Conservation (phyloP, 2,797 vertebrate genomes). For the Sus cebifrons region DNA sequence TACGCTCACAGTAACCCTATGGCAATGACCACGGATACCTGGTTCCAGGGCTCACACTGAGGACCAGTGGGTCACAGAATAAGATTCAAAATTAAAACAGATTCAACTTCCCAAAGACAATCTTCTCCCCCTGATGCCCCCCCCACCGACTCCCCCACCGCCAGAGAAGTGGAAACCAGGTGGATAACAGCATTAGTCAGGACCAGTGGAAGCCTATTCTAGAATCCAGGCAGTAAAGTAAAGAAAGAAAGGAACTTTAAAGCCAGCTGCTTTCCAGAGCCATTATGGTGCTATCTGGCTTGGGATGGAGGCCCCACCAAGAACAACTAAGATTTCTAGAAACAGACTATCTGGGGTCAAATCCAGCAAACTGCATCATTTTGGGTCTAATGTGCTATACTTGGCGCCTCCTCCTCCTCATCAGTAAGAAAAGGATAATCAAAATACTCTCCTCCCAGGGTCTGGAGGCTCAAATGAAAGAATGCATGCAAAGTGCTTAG, state of each 20-base stretch:
- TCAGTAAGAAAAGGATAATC: not conserved
- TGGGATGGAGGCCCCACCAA: not conserved
- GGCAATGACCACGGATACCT: not conserved
- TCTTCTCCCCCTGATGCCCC: not conserved
- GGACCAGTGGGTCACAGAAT: not conserved
- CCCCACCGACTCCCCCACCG: not conserved
- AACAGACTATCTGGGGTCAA: not conserved
- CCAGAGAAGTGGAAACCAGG: not conserved
- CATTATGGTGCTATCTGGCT: not conserved
- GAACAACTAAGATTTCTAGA: not conserved
- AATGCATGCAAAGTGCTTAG: not conserved
- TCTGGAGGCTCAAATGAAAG: not conserved
- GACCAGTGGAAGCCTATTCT: not conserved
- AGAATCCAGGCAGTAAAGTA: not conserved
- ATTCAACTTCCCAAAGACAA: not conserved
- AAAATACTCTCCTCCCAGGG: not conserved
- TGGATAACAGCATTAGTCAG: not conserved
- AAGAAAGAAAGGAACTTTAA: constrained; percentile 31
- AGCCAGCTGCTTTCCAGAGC: not conserved
- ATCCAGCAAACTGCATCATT: not conserved
- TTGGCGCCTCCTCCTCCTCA: not conserved
- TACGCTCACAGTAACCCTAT: not conserved
- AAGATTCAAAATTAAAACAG: constrained; percentile 68
- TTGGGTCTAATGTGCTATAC: not conserved
- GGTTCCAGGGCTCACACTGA: not conserved